A percentile compares a stretch with the other conserved stretches of the same genome.
phyloP scores from a whole-genome alignment of 2,113 vertebrate species.

The Turnix velox region DNA sequence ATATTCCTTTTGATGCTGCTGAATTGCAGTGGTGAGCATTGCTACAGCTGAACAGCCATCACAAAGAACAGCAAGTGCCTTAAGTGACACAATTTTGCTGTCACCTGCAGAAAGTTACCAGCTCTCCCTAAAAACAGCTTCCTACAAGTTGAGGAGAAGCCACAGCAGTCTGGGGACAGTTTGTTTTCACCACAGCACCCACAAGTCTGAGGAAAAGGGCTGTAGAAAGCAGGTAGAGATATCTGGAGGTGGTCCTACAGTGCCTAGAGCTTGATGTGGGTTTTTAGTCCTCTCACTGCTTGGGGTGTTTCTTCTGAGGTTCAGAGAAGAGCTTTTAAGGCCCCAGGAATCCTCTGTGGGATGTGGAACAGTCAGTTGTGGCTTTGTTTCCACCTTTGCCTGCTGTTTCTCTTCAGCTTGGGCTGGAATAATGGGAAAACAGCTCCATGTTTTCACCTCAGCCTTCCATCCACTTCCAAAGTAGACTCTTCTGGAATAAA shows the following conservation, averaged over 20 bases:
- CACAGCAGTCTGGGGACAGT: rapidly evolving
- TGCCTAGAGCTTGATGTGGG: no score
- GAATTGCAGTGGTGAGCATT: background rate
- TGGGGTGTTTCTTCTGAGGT: no score
- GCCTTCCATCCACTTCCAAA: rapidly evolving
- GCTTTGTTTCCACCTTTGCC: rapidly evolving
- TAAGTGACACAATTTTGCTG: background rate
- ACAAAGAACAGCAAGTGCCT: background rate
- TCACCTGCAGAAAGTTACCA: no score
- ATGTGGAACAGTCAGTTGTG: rapidly evolving
- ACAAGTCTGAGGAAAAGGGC: background rate
- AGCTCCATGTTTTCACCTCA: background rate
- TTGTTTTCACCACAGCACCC: background rate
- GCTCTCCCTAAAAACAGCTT: background rate
- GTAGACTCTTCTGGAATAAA: background rate
- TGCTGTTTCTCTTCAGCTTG: background rate
- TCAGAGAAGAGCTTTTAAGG: background rate
- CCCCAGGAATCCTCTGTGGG: no score
- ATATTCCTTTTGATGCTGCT: background rate
- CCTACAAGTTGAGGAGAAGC: background rate
- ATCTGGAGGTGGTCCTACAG: background rate
- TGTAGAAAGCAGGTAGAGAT: rapidly evolving
- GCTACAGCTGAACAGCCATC: background rate
- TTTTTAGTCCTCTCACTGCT: no score
- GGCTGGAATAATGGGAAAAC: no score